These are phyloP conservation scores for Mus minutoides DNA, from an alignment of 2,797 vertebrate species.

Conservation along the genomic window DNA sequence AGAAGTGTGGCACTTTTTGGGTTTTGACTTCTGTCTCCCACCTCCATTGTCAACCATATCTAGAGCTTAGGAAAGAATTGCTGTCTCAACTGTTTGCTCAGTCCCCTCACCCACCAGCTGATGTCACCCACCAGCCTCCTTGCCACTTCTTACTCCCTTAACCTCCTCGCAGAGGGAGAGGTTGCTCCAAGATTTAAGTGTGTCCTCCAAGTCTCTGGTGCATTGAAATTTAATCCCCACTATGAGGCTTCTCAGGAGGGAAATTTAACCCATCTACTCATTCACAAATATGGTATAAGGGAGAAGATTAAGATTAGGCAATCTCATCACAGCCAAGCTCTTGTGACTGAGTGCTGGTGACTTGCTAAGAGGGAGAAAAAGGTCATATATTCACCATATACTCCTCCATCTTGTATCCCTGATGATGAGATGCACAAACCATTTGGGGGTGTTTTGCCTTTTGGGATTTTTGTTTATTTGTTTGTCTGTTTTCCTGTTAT, in stretches of 20 bases:
- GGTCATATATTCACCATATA: no score
- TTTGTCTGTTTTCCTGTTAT: neutral
- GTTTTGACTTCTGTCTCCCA: neutral
- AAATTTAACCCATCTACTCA: neutral
- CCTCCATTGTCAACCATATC: neutral
- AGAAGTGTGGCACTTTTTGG: neutral
- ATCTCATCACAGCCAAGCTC: neutral
- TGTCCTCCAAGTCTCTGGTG: neutral
- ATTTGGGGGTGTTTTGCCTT: neutral
- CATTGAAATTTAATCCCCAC: neutral
- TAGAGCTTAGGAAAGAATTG: neutral
- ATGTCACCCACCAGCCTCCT: neutral
- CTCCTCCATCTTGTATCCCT: neutral
- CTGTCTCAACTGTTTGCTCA: neutral
- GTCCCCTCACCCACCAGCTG: neutral
- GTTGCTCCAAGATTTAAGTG: neutral
- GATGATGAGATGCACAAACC: neutral
- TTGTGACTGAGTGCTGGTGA: neutral
- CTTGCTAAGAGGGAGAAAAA: neutral
- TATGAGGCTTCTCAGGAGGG: neutral
- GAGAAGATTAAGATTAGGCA: neutral
- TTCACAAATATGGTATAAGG: neutral
- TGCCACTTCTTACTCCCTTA: no score
- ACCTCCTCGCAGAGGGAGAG: neutral
- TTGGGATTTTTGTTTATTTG: no score